These are phyloP conservation scores for Phaedon cochleariae DNA, from an alignment of 2,888 invertebrate species.

Conservation along the genomic window DNA sequence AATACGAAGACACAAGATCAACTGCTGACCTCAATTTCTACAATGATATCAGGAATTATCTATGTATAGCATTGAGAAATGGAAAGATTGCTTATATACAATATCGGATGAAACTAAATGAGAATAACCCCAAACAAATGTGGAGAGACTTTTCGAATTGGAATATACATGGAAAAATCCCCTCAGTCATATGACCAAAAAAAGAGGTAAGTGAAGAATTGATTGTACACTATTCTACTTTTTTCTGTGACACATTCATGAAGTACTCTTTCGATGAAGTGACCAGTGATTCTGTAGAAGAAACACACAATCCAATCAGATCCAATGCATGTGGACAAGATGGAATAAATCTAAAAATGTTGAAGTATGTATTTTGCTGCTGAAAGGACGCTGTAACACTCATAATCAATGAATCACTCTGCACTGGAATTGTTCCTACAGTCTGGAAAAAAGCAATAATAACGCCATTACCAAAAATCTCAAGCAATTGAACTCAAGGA, in stretches of 20 bases:
- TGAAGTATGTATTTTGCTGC: neutral
- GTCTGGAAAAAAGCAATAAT: neutral
- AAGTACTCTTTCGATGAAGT: neutral
- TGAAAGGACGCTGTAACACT: neutral
- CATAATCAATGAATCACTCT: neutral
- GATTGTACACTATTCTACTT: neutral
- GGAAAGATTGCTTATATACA: neutral
- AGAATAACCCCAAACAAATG: neutral
- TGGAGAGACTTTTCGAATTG: neutral
- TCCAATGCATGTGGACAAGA: neutral
- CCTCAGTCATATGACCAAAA: neutral
- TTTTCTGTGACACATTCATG: neutral
- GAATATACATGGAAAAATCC: neutral
- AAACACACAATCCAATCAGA: neutral
- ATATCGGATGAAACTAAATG: neutral
- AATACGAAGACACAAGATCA: neutral
- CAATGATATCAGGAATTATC: neutral
- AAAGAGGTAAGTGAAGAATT: neutral
- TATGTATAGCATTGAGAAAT: neutral
- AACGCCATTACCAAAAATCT: neutral
- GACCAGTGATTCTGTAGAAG: neutral
- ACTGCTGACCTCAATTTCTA: neutral
- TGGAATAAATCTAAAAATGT: conserved; percentile 1
- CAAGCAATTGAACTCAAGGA: neutral
- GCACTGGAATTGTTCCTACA: neutral